Base-by-base conservation (phyloP, 2,113 vertebrate genomes). In the Hemiprocne comata region DNA sequence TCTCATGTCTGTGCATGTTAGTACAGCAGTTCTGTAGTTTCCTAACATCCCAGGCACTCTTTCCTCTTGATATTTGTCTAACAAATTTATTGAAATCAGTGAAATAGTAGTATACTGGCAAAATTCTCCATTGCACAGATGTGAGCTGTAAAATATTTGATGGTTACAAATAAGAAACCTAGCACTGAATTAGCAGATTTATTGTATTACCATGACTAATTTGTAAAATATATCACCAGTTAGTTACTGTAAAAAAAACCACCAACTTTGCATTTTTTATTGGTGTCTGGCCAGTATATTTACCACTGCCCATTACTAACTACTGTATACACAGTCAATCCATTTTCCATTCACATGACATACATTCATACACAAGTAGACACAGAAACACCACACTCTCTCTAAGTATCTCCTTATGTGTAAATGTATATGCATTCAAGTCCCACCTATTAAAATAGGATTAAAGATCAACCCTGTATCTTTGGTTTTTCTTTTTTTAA, bases 1-100 rank as follows among this genome's bases (percentile, higher is more conserved):
- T 72, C 71, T 90, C 78, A 0, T 87, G 96, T 78, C 95, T 91
- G 51, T 82, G 93, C 96, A 67, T 48, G 95, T 94, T 75, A 34
- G 40, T 80, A 77, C 46, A 93, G 85, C 76, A 93, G 69, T 26
- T 69, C 70, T 15, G 5, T 28, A 20, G 23, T 55, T 88, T 84
- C 72, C 60, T n/a, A 94, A 69, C 74, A 80, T 74, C 88, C 62
- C 31, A 33, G 33, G 21, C 38, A 53, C 31, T 44, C 58, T 91
- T 75, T 70, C 13, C 82, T 89, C 85, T 71, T 80, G 31, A 74
- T 88, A 82, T 69, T 67, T 90, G 38, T 94, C 38, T 16, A 62
- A 78, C 38, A 91, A 95, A 96, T 85, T 80, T 95, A 93, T 75
- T 81, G 73, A 98, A 96, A 96, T 87, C 17, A 96, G 69, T 88